phyloP scores from a whole-genome alignment of 2,113 vertebrate genomes.

The Platycercus adscitus region DNA sequence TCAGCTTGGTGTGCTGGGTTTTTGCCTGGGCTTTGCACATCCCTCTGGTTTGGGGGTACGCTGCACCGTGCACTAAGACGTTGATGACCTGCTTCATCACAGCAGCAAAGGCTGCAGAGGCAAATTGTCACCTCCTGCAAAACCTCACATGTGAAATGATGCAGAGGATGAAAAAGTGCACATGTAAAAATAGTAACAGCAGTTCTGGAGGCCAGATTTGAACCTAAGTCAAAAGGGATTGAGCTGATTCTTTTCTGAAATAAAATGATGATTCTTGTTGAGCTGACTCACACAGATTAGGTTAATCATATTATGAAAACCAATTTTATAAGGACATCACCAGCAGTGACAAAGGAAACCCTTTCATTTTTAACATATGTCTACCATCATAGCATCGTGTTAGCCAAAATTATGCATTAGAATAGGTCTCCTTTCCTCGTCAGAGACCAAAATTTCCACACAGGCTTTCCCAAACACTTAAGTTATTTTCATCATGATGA shows the following conservation, averaged over 20 bases:
- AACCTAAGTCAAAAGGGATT: not conserved
- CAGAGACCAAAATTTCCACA: not conserved
- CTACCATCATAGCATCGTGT: not conserved
- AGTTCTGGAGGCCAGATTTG: not conserved
- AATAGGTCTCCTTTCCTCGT: not conserved
- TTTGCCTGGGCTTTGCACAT: not conserved
- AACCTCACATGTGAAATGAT: not conserved
- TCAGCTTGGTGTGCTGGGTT: rapidly evolving
- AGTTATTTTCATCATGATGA: not conserved
- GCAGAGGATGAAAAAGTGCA: not conserved
- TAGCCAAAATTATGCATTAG: not conserved
- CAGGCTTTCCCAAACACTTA: not conserved
- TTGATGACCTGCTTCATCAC: not conserved
- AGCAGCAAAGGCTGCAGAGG: not conserved
- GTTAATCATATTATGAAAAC: not conserved
- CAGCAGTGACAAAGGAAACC: not conserved
- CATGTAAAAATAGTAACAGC: not conserved
- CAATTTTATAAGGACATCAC: not conserved
- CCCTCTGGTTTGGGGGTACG: not conserved
- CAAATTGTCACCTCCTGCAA: not conserved
- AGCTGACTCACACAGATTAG: not conserved
- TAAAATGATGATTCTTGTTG: not conserved
- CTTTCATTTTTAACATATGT: not conserved
- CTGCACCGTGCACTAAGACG: not conserved
- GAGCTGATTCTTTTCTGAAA: not conserved